These are phyloP conservation scores for Myotis yumanensis DNA, from an alignment of 2,113 vertebrate genomes.

Conservation along the genomic window DNA sequence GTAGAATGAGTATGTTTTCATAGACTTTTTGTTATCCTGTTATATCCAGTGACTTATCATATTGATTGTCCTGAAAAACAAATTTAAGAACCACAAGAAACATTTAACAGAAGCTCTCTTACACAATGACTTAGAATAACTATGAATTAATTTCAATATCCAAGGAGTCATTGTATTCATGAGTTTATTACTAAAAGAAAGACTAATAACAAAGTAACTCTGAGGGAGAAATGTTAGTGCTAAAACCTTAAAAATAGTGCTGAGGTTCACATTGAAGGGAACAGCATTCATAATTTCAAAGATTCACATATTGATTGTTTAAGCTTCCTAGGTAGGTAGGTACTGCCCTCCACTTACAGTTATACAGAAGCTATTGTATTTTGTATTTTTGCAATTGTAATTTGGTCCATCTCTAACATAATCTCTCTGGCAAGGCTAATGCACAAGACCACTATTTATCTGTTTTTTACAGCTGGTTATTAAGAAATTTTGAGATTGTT, in stretches of 20 bases:
- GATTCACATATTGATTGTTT: background rate
- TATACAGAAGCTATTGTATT: constrained; percentile 28
- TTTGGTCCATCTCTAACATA: constrained; percentile 47
- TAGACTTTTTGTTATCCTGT: background rate
- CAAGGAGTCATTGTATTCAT: constrained; percentile 25
- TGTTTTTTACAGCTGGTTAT: constrained; percentile 19
- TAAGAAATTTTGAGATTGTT: constrained; percentile 49
- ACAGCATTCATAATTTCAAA: constrained; percentile 27
- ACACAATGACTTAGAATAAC: background rate
- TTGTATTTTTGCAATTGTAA: constrained; percentile 54
- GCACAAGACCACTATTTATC: constrained; percentile 35
- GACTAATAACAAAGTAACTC: constrained; percentile 28
- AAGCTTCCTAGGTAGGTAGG: background rate
- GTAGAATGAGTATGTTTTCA: background rate
- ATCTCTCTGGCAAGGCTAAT: constrained; percentile 57
- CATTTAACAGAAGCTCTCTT: background rate
- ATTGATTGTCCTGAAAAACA: constrained; percentile 16
- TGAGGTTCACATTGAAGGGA: background rate
- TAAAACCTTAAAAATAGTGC: background rate
- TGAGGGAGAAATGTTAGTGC: constrained; percentile 37
- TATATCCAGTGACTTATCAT: background rate
- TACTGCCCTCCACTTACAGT: constrained; percentile 15
- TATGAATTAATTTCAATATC: constrained; percentile 49
- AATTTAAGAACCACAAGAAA: background rate
- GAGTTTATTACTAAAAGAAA: constrained; percentile 26